Evolutionary conservation across 1,140 invertebrate species (phyloP), one percentile per base, ranked within the genome.

Genomic region (Pissodes strobi): DNA sequence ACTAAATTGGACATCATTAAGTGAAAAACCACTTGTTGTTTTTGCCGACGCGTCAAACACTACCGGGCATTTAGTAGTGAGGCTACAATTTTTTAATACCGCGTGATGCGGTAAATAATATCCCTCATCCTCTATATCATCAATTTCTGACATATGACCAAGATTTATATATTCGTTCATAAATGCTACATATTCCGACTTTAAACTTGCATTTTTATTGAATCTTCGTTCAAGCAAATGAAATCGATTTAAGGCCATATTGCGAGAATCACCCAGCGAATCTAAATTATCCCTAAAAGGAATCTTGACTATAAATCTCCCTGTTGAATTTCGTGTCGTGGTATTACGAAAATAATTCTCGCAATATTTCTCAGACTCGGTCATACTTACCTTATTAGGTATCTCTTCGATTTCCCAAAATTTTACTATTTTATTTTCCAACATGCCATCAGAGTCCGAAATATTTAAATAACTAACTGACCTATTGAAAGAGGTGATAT

Each of bases 71-170:
- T 72, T 72, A n/a, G n/a, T 2, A 1, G 74, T 76, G 0, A 60
- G 57, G 12, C 69, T 72, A 1, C 71, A 52, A 18, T 72, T 68
- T 12, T 72, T 71, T 4, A 79, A 25, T 0, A 82, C 76, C 0
- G 69, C 68, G 45, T 81, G 80, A 74, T 83, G 81, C 2, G 80
- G 78, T 4, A 82, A 8, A 41, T 57, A 57, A 22, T 43, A 57
- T 22, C 30, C 49, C 6, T 3, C n/a, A 30, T 57, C 18, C 10
- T 22, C 23, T 39, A 34, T 1, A 2, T 38, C 30, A 22, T 34
- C 27, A 19, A 60, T 45, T 39, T 23, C 15, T 4, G 23, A 37
- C 63, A 22, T n/a, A n/a, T 65, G 55, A 3, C 43, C 46, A 3
- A 65, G 15, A 13, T 15, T 41, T 6, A 15, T 23, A 49, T 65